Conservation (phyloP, 2,797 vertebrate species). For the Prunella strophiata region DNA sequence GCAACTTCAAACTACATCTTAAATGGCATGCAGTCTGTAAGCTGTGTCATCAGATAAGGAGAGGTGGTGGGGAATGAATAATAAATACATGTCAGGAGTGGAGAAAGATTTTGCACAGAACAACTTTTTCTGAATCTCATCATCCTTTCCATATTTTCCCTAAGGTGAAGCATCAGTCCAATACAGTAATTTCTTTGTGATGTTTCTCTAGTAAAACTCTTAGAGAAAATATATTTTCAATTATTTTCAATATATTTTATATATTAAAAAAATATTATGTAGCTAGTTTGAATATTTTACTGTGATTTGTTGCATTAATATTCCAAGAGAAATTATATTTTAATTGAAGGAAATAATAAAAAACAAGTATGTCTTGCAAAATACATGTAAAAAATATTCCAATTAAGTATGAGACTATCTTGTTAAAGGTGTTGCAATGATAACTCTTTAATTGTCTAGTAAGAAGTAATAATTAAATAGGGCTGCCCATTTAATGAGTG, state of each 20-base stretch:
- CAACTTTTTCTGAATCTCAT: not conserved
- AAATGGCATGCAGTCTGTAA: not conserved
- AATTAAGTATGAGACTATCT: not conserved
- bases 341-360: not conserved
- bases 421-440: not conserved
- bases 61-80: not conserved
- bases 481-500: not conserved
- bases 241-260: no score
- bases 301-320: not conserved
- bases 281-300: not conserved
- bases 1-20: not conserved
- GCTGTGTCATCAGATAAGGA: not conserved
- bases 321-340: not conserved
- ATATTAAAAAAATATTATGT: not conserved
- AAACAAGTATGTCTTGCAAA: fast-evolving
- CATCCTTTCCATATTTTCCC: not conserved
- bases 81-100: not conserved
- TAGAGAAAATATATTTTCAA: not conserved
- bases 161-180: not conserved
- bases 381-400: not conserved
- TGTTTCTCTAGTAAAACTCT: not conserved
- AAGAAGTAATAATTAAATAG: not conserved
- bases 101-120: not conserved
- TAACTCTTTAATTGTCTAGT: not conserved
- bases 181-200: not conserved